Evolutionary conservation across 2,113 vertebrate species (phyloP).

Genomic region (Pithys albifrons): DNA sequence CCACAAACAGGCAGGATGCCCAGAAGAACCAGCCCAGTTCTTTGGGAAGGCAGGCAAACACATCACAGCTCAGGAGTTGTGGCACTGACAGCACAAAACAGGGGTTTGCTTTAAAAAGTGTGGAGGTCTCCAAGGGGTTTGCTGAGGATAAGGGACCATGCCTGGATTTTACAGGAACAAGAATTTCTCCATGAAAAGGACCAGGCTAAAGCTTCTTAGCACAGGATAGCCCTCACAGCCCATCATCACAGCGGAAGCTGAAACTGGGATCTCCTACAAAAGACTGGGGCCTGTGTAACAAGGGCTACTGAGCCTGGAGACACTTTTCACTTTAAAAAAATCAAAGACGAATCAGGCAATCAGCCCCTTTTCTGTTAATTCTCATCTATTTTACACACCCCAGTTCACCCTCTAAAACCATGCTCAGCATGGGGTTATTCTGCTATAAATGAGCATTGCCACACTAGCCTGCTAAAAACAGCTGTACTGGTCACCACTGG

Average conservation of each 20-base stretch:
- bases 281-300: fast-evolving
- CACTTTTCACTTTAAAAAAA: neutral
- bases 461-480: neutral
- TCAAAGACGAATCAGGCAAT: neutral
- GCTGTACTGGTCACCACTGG: neutral
- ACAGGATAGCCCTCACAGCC: neutral
- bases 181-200: neutral
- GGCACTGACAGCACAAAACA: neutral
- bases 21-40: neutral
- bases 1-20: neutral
- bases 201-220: neutral
- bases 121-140: neutral
- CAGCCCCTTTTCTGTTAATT: neutral
- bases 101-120: neutral
- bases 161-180: neutral
- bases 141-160: neutral
- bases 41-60: neutral
- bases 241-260: neutral
- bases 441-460: neutral
- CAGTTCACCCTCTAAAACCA: neutral
- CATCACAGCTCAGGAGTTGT: neutral
- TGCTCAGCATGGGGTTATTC: fast-evolving
- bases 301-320: neutral
- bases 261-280: neutral
- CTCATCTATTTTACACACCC: neutral